A percentile compares a stretch with the other conserved stretches of the same genome.
These are phyloP conservation scores for Heliocidaris erythrogramma DNA, from an alignment of 35 echinoderm and acorn worm genomes.

Conservation along the genomic window DNA sequence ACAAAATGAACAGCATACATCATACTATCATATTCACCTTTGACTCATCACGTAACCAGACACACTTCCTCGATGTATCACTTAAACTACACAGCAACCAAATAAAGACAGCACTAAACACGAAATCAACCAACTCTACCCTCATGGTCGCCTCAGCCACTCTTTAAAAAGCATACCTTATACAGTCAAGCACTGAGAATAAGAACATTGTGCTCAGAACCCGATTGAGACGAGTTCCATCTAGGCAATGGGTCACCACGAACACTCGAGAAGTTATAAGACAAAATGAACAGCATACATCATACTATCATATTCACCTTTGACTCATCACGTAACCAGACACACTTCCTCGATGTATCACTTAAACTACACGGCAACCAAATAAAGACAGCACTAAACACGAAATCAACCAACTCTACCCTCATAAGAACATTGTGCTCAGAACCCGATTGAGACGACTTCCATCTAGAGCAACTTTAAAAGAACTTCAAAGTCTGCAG, in stretches of 20 bases:
- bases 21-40: conserved; percentile 55
- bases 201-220: conserved; percentile 26
- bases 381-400: conserved; percentile 41
- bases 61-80: conserved; percentile 28
- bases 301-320: conserved; percentile 55
- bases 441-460: not conserved
- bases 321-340: not conserved
- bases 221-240: not conserved
- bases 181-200: conserved; percentile 40
- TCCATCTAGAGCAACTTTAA: not conserved
- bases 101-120: conserved; percentile 41
- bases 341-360: conserved; percentile 28
- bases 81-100: conserved; percentile 17
- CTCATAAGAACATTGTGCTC: conserved; percentile 25
- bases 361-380: conserved; percentile 11
- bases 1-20: conserved; percentile 27
- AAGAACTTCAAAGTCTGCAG: not conserved
- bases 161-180: not conserved
- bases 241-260: not conserved
- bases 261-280: not conserved
- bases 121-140: conserved; percentile 40
- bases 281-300: conserved; percentile 27
- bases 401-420: conserved; percentile 40
- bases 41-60: not conserved
- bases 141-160: conserved; percentile 33